A percentile compares a stretch with the other conserved stretches of the same genome.
phyloP scores from a whole-genome alignment of 2,113 vertebrate species.

The Petrocephalus microphthalmus region DNA sequence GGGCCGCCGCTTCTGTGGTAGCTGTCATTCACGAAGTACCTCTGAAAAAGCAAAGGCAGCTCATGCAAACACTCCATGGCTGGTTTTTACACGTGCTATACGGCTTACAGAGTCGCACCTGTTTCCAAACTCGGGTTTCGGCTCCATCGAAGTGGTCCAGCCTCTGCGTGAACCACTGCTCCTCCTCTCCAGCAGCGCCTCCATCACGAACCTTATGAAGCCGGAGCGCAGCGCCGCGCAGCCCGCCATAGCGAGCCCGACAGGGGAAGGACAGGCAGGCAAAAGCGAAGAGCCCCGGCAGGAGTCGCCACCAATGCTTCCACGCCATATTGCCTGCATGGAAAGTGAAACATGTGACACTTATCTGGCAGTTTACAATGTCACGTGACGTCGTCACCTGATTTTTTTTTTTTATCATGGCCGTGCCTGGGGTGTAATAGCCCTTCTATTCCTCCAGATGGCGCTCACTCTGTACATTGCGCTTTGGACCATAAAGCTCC shows the following conservation, averaged over 20 bases:
- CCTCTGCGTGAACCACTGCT: slow-evolving; percentile 56
- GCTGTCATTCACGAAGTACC: slow-evolving; percentile 56
- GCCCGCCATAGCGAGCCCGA: slow-evolving; percentile 27
- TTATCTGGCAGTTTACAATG: neutral
- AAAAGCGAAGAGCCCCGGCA: neutral
- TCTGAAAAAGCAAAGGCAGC: slow-evolving; percentile 29
- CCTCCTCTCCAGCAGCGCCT: slow-evolving; percentile 3
- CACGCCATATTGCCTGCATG: neutral
- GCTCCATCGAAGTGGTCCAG: slow-evolving; percentile 59
- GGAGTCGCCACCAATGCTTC: neutral
- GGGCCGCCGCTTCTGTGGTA: slow-evolving; percentile 44
- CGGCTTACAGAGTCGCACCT: slow-evolving; percentile 37
- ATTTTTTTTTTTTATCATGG: neutral
- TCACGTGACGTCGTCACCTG: slow-evolving; percentile 11
- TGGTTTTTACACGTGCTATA: neutral
- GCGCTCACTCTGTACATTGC: neutral
- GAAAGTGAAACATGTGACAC: neutral
- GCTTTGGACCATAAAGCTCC: too few relatives aligned
- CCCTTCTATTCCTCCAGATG: neutral
- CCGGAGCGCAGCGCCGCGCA: slow-evolving; percentile 14
- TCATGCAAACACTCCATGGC: neutral
- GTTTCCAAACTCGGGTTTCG: slow-evolving; percentile 53
- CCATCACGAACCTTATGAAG: neutral
- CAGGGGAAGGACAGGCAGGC: slow-evolving; percentile 3
- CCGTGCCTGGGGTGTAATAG: neutral